A percentile compares a stretch with the other conserved stretches of the same genome.
Evolutionary conservation across 1,140 invertebrate genomes (phyloP).

Genomic region (Dendrolimus kikuchii): DNA sequence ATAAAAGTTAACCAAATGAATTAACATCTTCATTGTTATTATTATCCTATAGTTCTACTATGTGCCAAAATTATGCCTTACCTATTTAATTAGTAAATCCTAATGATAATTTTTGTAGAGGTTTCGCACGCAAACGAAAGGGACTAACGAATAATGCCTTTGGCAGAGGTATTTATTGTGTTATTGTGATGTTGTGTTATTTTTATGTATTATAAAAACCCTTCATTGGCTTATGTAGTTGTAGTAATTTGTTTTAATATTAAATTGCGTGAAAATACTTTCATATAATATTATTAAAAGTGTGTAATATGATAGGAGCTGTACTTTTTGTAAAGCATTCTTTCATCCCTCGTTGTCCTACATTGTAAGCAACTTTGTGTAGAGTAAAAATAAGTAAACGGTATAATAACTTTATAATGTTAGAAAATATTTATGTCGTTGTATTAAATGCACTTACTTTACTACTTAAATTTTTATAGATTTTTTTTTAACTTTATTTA

Average conservation of each 20-base stretch:
- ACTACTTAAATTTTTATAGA: too few relatives aligned
- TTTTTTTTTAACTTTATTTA: too few relatives aligned
- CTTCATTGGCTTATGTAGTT: too few relatives aligned
- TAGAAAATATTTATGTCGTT: too few relatives aligned
- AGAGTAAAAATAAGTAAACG: not conserved
- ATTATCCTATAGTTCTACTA: slow-evolving; percentile 20
- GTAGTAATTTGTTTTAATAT: too few relatives aligned
- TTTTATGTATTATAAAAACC: slow-evolving; percentile 11
- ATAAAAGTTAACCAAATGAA: too few relatives aligned
- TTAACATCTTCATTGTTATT: not conserved
- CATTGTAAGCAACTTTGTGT: slow-evolving; percentile 1
- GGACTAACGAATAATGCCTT: slow-evolving; percentile 12
- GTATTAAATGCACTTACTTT: too few relatives aligned
- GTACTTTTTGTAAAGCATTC: slow-evolving; percentile 52
- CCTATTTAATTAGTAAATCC: slow-evolving; percentile 31
- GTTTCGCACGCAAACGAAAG: slow-evolving; percentile 62
- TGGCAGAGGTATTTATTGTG: slow-evolving; percentile 8
- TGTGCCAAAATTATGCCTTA: slow-evolving; percentile 28
- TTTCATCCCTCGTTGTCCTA: slow-evolving; percentile 49
- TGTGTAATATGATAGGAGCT: slow-evolving; percentile 39
- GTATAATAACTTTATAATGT: too few relatives aligned
- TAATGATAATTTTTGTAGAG: slow-evolving; percentile 48
- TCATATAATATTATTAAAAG: slow-evolving; percentile 7
- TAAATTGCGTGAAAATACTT: too few relatives aligned
- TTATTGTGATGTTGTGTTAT: slow-evolving; percentile 11